Conservation (phyloP, 2,888 invertebrate genomes). For the Eilema depressum region DNA sequence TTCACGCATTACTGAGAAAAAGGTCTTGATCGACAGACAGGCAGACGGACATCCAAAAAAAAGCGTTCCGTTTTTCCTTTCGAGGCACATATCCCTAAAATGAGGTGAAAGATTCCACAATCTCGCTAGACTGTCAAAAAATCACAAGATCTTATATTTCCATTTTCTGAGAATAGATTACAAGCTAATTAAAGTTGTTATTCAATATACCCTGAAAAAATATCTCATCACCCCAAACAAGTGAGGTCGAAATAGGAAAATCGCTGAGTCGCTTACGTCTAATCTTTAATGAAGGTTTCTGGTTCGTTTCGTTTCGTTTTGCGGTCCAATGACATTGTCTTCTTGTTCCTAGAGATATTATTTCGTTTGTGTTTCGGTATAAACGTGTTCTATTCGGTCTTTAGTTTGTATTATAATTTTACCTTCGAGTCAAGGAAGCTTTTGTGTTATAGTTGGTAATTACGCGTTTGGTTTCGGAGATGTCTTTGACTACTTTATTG, state of each 20-base stretch:
- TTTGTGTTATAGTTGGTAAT: neutral
- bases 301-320: constrained; percentile 10
- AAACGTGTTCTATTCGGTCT: constrained; percentile 12
- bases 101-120: neutral
- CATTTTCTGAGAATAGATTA: neutral
- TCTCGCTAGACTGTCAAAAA: neutral
- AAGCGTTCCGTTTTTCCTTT: too few relatives aligned
- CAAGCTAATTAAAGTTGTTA: neutral
- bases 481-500: too few relatives aligned
- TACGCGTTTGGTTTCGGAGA: neutral
- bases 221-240: neutral
- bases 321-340: constrained; percentile 11
- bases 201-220: neutral
- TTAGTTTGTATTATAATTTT: neutral
- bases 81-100: neutral
- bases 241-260: neutral
- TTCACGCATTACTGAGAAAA: too few relatives aligned
- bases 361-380: constrained; percentile 5
- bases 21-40: too few relatives aligned
- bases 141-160: neutral
- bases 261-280: neutral
- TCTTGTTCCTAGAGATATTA: constrained; percentile 8
- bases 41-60: too few relatives aligned
- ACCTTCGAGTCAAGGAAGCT: neutral
- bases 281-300: constrained; percentile 9